Evolutionary conservation across 2,797 vertebrate genomes (phyloP).

Genomic region (Dendrocincla tyrannina): DNA sequence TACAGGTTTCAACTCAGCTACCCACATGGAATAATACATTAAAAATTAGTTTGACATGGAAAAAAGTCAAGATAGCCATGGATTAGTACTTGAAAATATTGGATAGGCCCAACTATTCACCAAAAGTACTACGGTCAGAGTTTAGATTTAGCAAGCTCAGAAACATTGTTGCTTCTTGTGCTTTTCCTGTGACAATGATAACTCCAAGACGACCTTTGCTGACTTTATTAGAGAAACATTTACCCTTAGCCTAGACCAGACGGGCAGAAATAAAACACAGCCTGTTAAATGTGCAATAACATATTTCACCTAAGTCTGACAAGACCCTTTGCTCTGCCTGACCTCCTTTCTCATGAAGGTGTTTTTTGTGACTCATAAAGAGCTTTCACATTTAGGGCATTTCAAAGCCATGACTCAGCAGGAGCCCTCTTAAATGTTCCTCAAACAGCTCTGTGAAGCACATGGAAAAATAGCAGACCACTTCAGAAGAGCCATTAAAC

Average conservation of each 20-base stretch:
- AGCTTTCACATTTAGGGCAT: background rate
- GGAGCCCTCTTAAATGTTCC: background rate
- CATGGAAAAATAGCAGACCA: background rate
- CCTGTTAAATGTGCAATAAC: background rate
- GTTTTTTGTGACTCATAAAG: slow-evolving; percentile 1
- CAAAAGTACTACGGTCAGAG: background rate
- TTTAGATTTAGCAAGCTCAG: background rate
- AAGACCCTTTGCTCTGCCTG: slow-evolving; percentile 2
- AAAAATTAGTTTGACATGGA: background rate
- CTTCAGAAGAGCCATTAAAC: background rate
- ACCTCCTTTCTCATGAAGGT: slow-evolving; percentile 24
- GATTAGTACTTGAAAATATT: background rate
- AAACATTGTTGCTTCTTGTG: background rate
- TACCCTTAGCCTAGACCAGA: background rate
- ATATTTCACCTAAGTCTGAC: background rate
- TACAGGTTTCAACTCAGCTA: background rate
- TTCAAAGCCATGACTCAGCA: background rate
- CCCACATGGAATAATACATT: background rate
- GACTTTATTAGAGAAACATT: background rate
- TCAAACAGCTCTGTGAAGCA: background rate
- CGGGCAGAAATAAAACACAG: slow-evolving; percentile 5
- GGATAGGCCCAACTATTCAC: background rate
- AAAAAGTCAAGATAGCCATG: background rate
- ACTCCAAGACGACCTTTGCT: background rate
- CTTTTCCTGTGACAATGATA: background rate